Conservation (phyloP, 2,888 invertebrate genomes). For the Vesta saturnalis region DNA sequence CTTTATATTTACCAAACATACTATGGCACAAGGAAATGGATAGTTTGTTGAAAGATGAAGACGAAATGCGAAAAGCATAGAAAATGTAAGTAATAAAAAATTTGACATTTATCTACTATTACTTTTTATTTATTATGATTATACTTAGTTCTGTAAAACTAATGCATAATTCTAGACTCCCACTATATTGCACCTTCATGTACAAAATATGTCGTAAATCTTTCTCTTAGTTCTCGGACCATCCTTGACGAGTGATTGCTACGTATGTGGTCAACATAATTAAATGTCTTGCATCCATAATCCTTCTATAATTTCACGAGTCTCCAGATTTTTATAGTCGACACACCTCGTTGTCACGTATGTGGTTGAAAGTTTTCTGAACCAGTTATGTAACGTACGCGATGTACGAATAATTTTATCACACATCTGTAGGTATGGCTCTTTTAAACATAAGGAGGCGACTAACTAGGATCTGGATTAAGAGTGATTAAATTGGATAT, state of each 20-base stretch:
- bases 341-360: not conserved
- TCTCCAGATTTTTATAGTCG: not conserved
- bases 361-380: not conserved
- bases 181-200: not conserved
- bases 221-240: no score
- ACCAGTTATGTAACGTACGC: not conserved
- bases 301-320: not conserved
- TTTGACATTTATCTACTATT: not conserved
- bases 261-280: not conserved
- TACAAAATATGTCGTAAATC: not conserved
- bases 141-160: not conserved
- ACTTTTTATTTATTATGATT: no score
- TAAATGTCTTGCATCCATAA: not conserved
- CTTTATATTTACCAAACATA: not conserved
- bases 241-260: conserved; percentile 2
- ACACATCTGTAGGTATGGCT: no score
- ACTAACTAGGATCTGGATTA: no score
- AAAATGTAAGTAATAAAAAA: not conserved
- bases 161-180: no score
- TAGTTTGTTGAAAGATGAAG: not conserved
- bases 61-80: not conserved
- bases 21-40: not conserved
- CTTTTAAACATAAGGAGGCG: no score
- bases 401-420: conserved; percentile 1
- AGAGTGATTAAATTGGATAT: no score